Evolutionary conservation across 23 tunicate genomes (phyloP).

Genomic region (Diplosoma virens): DNA sequence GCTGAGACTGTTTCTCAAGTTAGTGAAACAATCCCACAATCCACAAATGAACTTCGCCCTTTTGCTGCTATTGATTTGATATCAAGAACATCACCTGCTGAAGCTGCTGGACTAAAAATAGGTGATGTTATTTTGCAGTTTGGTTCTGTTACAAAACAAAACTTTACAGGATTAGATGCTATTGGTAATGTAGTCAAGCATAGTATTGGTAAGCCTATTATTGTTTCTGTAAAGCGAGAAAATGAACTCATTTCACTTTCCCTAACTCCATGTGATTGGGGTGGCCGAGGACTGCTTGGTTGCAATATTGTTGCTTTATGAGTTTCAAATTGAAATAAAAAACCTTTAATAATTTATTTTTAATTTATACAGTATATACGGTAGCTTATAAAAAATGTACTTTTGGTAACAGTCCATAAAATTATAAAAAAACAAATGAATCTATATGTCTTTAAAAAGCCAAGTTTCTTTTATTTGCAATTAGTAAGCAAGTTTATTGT

Average conservation of each 20-base stretch:
- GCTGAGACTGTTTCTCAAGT: background rate
- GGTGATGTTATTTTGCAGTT: slow-evolving; percentile 76
- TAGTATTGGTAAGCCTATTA: slow-evolving; percentile 38
- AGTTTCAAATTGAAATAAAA: slow-evolving; percentile 17
- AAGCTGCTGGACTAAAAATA: slow-evolving; percentile 60
- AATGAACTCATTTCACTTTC: slow-evolving; percentile 20
- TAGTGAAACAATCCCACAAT: background rate
- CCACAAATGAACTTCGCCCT: background rate
- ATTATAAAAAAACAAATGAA: too few species aligned
- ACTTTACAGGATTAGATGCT: slow-evolving; percentile 52
- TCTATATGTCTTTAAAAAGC: too few species aligned
- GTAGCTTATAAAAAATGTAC: too few species aligned
- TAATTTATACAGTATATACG: too few species aligned
- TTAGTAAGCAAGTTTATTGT: too few species aligned
- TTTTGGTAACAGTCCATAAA: too few species aligned
- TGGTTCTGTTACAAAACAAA: slow-evolving; percentile 70
- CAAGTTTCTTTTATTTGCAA: too few species aligned
- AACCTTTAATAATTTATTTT: too few species aligned
- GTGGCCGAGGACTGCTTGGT: slow-evolving; percentile 83
- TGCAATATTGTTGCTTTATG: slow-evolving; percentile 79
- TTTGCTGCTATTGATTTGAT: slow-evolving; percentile 79
- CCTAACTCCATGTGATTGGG: slow-evolving; percentile 67
- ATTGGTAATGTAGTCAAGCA: slow-evolving; percentile 73
- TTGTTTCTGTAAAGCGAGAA: slow-evolving; percentile 42
- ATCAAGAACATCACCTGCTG: slow-evolving; percentile 77